These are phyloP conservation scores for Bombus difficillimus DNA, from an alignment of 1,140 invertebrate species.

Conservation along the genomic window DNA sequence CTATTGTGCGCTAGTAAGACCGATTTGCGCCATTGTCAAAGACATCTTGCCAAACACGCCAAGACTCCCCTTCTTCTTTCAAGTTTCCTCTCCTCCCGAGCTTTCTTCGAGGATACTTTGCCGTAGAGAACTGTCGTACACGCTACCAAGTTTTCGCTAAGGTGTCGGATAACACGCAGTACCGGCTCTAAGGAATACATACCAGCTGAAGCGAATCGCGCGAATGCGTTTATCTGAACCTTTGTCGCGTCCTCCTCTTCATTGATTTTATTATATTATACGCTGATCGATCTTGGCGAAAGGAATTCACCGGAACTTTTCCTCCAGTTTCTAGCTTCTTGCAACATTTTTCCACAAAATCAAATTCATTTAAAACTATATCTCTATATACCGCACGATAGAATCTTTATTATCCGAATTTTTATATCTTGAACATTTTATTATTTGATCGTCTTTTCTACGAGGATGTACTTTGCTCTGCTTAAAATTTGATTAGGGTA, in stretches of 20 bases:
- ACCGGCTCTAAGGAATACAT: constrained; percentile 27
- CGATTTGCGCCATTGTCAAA: constrained; percentile 62
- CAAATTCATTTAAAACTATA: background rate
- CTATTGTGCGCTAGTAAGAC: constrained; percentile 60
- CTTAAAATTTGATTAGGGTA: constrained; percentile 22
- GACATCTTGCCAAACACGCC: constrained; percentile 37
- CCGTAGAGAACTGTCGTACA: constrained; percentile 7
- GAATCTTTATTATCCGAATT: background rate
- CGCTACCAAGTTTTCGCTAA: constrained; percentile 36
- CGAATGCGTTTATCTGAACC: constrained; percentile 37
- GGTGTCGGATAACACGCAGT: constrained; percentile 27
- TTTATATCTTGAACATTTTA: background rate
- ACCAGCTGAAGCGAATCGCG: constrained; percentile 38
- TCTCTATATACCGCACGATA: background rate
- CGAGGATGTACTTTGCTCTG: background rate
- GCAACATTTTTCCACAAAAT: background rate
- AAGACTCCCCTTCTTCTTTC: background rate
- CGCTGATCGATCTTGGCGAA: background rate
- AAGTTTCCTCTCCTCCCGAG: constrained; percentile 18
- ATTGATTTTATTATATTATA: background rate
- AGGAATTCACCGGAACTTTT: background rate
- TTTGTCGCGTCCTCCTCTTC: background rate
- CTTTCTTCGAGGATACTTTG: constrained; percentile 51
- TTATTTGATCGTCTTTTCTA: background rate
- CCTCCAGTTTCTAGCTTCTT: background rate